These are phyloP conservation scores for Bradypus variegatus DNA, from an alignment of 2,797 vertebrate species.

Conservation along the genomic window DNA sequence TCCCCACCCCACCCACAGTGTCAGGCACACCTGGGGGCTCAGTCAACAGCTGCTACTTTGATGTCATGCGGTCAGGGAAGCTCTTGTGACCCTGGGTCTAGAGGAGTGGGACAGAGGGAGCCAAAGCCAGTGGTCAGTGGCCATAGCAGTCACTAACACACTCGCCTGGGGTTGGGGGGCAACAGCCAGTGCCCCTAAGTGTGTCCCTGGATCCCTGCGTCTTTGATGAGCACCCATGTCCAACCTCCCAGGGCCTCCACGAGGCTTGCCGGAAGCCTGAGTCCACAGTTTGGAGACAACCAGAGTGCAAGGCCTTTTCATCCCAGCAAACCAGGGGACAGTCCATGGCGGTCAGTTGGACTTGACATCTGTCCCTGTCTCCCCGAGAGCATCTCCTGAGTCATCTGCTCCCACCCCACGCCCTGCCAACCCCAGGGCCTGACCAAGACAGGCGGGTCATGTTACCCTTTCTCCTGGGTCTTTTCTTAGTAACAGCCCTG, in stretches of 20 bases:
- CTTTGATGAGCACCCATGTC: not conserved
- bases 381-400: conserved; percentile 9
- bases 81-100: not conserved
- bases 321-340: not conserved
- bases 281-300: not conserved
- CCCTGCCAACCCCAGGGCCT: not conserved
- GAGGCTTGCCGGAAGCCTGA: not conserved
- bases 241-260: not conserved
- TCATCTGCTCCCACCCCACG: not conserved
- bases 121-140: not conserved
- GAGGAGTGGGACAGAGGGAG: not conserved
- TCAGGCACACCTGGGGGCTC: not conserved
- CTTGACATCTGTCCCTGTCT: not conserved
- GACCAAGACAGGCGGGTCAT: not conserved
- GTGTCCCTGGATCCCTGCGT: not conserved
- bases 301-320: not conserved
- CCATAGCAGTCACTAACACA: not conserved
- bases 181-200: not conserved
- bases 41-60: not conserved
- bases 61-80: not conserved
- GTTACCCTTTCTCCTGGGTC: conserved; percentile 42
- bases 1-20: not conserved
- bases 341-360: not conserved
- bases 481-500: conserved; percentile 63
- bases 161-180: not conserved